These are phyloP conservation scores for Florisuga fusca DNA, from an alignment of 2,797 vertebrate species.

Conservation along the genomic window DNA sequence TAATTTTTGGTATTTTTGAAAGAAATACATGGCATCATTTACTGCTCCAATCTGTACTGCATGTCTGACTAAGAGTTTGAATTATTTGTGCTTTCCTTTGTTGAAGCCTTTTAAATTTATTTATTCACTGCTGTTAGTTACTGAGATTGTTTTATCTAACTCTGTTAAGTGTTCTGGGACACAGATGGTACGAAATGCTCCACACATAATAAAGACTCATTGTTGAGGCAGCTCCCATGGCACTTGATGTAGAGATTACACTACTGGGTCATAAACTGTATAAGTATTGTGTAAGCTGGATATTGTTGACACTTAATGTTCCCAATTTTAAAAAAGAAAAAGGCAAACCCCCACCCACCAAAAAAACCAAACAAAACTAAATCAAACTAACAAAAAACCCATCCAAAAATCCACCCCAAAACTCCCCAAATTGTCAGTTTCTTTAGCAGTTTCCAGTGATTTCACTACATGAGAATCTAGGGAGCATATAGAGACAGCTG, in stretches of 20 bases:
- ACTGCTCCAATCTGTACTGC: not conserved
- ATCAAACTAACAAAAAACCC: no score
- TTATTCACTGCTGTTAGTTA: constrained; percentile 50
- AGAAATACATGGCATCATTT: not conserved
- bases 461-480: not conserved
- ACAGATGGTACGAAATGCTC: constrained; percentile 10
- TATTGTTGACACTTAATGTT: not conserved
- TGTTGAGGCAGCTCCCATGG: constrained; percentile 40
- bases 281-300: not conserved
- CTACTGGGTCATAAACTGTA: not conserved
- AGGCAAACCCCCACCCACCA: no score
- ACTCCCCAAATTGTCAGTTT: not conserved
- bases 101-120: constrained; percentile 33
- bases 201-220: constrained; percentile 8
- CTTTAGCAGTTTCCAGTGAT: not conserved
- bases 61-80: not conserved
- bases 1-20: not conserved
- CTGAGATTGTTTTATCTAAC: constrained; percentile 22
- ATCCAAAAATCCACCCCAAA: not conserved
- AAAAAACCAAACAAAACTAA: no score
- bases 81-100: constrained; percentile 34
- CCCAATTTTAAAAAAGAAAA: not conserved
- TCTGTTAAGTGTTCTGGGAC: constrained; percentile 36
- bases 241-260: constrained; percentile 27
- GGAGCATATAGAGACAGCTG: not conserved